phyloP scores from a whole-genome alignment of 2,888 invertebrate species.

The Macrosiphum euphorbiae region DNA sequence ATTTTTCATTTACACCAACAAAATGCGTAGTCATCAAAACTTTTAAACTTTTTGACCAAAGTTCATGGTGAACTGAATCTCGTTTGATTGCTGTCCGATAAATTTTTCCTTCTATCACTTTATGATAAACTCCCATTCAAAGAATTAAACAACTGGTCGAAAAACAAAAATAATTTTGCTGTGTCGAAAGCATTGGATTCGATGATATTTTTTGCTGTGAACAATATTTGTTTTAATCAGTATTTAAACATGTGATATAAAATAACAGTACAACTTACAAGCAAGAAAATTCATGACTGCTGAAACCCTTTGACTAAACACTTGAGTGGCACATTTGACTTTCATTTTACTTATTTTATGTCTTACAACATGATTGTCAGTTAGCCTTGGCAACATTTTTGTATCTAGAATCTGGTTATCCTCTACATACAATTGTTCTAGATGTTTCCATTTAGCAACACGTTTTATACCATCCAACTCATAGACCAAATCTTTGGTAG shows the following conservation, averaged over 20 bases:
- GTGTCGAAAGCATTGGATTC: neutral
- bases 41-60: neutral
- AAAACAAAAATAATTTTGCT: conserved; percentile 16
- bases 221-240: no score
- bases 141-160: conserved; percentile 27
- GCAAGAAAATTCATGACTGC: conserved; percentile 16
- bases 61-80: conserved; percentile 16
- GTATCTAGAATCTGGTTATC: conserved; percentile 1
- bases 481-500: neutral
- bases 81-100: neutral
- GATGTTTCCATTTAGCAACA: conserved; percentile 23
- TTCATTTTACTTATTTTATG: neutral
- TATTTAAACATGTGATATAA: neutral
- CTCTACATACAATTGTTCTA: neutral
- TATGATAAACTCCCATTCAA: conserved; percentile 15
- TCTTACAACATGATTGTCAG: conserved; percentile 20
- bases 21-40: neutral
- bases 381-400: conserved; percentile 31
- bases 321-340: conserved; percentile 30
- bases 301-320: conserved; percentile 40
- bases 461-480: neutral
- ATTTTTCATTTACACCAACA: neutral
- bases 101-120: neutral
- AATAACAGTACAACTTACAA: neutral
- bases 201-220: conserved; percentile 4